Conservation (phyloP, 2,888 invertebrate species). For the Sminthurides aquaticus region DNA sequence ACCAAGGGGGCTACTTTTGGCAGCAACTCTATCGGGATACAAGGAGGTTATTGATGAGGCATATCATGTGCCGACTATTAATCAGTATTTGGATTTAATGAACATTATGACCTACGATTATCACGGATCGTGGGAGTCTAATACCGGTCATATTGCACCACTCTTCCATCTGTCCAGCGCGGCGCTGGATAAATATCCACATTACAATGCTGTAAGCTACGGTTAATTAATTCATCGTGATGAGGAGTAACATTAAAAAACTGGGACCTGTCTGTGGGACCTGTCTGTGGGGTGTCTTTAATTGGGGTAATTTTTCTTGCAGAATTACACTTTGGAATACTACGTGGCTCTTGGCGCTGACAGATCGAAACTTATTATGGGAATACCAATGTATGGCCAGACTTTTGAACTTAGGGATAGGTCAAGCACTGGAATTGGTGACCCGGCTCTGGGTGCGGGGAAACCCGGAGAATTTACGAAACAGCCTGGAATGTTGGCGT, state of each 20-base stretch:
- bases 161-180: constrained; percentile 34
- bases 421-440: constrained; percentile 51
- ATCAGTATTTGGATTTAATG: constrained; percentile 85
- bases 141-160: constrained; percentile 87
- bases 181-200: constrained; percentile 30
- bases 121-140: constrained; percentile 77
- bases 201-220: constrained; percentile 39
- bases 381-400: constrained; percentile 81
- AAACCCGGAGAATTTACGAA: constrained; percentile 71
- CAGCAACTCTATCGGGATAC: constrained; percentile 70
- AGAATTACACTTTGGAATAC: constrained; percentile 47
- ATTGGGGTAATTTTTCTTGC: constrained; percentile 1
- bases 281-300: not conserved
- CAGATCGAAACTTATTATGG: constrained; percentile 67
- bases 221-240: not conserved
- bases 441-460: constrained; percentile 65
- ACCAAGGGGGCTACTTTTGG: constrained; percentile 47
- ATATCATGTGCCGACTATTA: constrained; percentile 86
- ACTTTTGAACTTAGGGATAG: constrained; percentile 59
- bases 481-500: constrained; percentile 80
- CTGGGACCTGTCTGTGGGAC: no score
- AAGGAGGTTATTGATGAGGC: constrained; percentile 81
- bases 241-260: no score
- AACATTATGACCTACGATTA: constrained; percentile 94
- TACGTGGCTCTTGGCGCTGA: constrained; percentile 53